phyloP scores from a whole-genome alignment of 2,888 invertebrate genomes.

The Meloe dianella region DNA sequence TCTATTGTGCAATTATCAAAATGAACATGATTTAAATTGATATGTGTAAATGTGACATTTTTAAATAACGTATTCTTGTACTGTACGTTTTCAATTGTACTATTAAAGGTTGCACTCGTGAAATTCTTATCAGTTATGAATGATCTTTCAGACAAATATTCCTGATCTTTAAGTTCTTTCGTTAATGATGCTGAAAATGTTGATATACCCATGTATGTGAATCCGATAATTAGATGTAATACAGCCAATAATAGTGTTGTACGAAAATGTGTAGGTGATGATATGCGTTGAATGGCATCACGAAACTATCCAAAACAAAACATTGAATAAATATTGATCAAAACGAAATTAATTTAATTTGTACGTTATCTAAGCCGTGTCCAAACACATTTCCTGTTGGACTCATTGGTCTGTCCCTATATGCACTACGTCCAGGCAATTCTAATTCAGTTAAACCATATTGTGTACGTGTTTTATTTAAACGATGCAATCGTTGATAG shows the following conservation, averaged over 20 bases:
- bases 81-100: slow-evolving; percentile 69
- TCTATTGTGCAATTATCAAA: slow-evolving; percentile 74
- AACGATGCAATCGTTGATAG: slow-evolving; percentile 66
- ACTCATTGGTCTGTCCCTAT: slow-evolving; percentile 52
- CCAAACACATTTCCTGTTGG: slow-evolving; percentile 52
- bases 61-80: slow-evolving; percentile 67
- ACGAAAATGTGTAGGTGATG: slow-evolving; percentile 68
- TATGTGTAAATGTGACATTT: slow-evolving; percentile 70
- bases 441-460: slow-evolving; percentile 74
- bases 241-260: slow-evolving; percentile 68
- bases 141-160: slow-evolving; percentile 49
- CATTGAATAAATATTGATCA: not conserved
- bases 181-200: slow-evolving; percentile 64
- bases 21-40: slow-evolving; percentile 74
- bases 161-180: slow-evolving; percentile 58
- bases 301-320: slow-evolving; percentile 65
- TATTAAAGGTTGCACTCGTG: slow-evolving; percentile 62
- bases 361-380: slow-evolving; percentile 52
- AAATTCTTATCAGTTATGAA: slow-evolving; percentile 48
- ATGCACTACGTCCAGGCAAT: slow-evolving; percentile 68
- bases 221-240: slow-evolving; percentile 64
- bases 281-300: slow-evolving; percentile 72
- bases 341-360: not conserved
- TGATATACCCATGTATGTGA: slow-evolving; percentile 63
- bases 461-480: slow-evolving; percentile 56